phyloP scores from a whole-genome alignment of 2,113 vertebrate species.

The Anoplopoma fimbria region DNA sequence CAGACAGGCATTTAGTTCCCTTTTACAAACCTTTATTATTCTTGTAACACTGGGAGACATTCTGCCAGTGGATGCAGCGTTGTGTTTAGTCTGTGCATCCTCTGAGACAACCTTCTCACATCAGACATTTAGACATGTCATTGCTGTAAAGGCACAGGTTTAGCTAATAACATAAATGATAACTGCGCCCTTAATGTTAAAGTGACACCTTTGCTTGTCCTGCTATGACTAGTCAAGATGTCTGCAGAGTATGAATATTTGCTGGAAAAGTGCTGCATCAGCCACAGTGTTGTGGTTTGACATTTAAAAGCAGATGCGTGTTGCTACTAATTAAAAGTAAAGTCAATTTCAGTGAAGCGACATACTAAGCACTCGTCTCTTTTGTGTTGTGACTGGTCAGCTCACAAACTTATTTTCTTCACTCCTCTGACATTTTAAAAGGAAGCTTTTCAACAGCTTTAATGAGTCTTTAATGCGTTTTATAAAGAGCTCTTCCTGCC shows the following conservation, averaged over 20 bases:
- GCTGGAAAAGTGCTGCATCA: not conserved
- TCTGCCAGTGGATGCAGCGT: not conserved
- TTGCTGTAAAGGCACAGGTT: too few relatives aligned
- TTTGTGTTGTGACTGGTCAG: not conserved
- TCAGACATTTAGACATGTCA: too few relatives aligned
- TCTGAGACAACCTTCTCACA: too few relatives aligned
- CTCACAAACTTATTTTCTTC: not conserved
- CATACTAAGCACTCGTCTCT: not conserved
- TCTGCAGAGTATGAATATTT: not conserved
- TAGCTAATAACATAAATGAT: too few relatives aligned
- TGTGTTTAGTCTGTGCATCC: not conserved
- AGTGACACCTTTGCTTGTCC: too few relatives aligned
- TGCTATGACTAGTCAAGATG: not conserved
- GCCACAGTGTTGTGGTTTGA: not conserved
- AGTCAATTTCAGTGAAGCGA: not conserved
- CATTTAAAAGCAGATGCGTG: not conserved
- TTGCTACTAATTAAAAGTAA: not conserved
- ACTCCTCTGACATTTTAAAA: slow-evolving; percentile 1
- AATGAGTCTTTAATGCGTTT: not conserved
- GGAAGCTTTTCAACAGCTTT: not conserved
- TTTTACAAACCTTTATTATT: slow-evolving; percentile 8
- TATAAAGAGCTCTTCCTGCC: not conserved
- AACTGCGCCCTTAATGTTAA: too few relatives aligned
- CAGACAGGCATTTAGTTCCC: slow-evolving; percentile 2
- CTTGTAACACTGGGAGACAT: not conserved